These are phyloP conservation scores for Cotesia vestalis DNA, from an alignment of 1,140 invertebrate genomes.

Conservation along the genomic window DNA sequence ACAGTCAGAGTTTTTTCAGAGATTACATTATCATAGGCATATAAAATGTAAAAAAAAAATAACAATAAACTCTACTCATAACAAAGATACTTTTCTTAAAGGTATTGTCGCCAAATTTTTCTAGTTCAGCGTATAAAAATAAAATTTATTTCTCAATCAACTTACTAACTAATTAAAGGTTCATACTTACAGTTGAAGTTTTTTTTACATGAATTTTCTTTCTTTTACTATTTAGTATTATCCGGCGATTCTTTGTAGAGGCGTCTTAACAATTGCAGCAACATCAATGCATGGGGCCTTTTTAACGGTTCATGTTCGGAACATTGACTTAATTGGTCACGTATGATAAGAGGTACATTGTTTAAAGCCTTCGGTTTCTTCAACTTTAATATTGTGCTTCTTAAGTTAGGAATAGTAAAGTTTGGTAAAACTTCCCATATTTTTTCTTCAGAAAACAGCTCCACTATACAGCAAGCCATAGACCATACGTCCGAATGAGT, in stretches of 20 bases:
- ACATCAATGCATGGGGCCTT: neutral
- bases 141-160: neutral
- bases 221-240: neutral
- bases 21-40: neutral
- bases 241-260: neutral
- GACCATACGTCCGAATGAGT: slow-evolving; percentile 28
- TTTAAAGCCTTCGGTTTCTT: neutral
- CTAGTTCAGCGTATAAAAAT: neutral
- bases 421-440: slow-evolving; percentile 8
- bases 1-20: too few relatives aligned
- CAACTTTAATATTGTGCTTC: neutral
- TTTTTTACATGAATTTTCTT: slow-evolving; percentile 4
- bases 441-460: slow-evolving; percentile 10
- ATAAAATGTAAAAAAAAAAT: neutral
- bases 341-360: neutral
- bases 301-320: neutral
- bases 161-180: neutral
- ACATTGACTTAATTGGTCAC: neutral
- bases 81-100: neutral
- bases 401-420: neutral
- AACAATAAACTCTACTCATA: neutral
- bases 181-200: slow-evolving; percentile 2
- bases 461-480: slow-evolving; percentile 15
- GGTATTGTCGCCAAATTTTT: neutral
- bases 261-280: neutral